phyloP scores from a whole-genome alignment of 2,888 invertebrate species.

The Drosophila mimica region DNA sequence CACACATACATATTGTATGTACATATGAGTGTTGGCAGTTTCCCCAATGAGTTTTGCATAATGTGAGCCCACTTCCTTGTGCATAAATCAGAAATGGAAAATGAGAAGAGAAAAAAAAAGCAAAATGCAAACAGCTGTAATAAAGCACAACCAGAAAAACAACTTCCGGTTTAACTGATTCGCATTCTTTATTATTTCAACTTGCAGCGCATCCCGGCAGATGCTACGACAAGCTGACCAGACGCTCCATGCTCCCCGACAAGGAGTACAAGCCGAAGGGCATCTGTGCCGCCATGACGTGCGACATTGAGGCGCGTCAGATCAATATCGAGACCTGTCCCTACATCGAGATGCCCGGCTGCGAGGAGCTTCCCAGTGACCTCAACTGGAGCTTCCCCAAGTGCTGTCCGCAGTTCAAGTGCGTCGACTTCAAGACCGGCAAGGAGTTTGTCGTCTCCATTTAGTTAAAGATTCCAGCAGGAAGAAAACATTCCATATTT shows the following conservation, averaged over 20 bases:
- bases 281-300: conserved; percentile 84
- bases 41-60: conserved; percentile 39
- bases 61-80: conserved; percentile 40
- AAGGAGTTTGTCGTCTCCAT: conserved; percentile 82
- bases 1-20: neutral
- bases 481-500: neutral
- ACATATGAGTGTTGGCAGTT: neutral
- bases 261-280: conserved; percentile 85
- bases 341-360: conserved; percentile 83
- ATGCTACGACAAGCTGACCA: conserved; percentile 84
- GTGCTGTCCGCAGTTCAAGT: conserved; percentile 84
- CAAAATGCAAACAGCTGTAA: conserved; percentile 32
- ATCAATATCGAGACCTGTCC: conserved; percentile 85
- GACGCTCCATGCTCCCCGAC: conserved; percentile 82
- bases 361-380: conserved; percentile 83
- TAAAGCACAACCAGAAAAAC: conserved; percentile 41
- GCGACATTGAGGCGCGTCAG: conserved; percentile 79
- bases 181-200: conserved; percentile 28
- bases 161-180: conserved; percentile 65
- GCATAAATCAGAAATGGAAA: conserved; percentile 31
- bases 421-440: conserved; percentile 84
- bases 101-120: conserved; percentile 2
- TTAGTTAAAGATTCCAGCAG: conserved; percentile 50
- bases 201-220: conserved; percentile 83
- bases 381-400: conserved; percentile 83